These are phyloP conservation scores for Neostethus bicornis DNA, from an alignment of 2,797 vertebrate genomes.

Conservation along the genomic window DNA sequence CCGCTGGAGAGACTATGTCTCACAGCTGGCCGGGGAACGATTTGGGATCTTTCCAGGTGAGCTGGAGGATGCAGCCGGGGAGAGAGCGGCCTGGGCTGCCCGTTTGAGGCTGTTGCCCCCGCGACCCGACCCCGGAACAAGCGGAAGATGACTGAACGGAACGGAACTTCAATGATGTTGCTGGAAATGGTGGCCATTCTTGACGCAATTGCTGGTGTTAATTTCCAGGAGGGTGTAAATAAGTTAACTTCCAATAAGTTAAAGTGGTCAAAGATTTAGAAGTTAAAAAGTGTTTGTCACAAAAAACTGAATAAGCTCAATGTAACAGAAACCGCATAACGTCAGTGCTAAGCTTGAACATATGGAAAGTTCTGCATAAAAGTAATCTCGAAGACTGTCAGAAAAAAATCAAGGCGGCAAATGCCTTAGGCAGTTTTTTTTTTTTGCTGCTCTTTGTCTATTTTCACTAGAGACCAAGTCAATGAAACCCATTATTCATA, in stretches of 20 bases:
- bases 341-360: constrained; percentile 24
- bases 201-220: constrained; percentile 19
- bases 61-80: too few species aligned
- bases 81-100: too few species aligned
- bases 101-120: too few species aligned
- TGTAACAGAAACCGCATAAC: constrained; percentile 7
- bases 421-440: constrained; percentile 61
- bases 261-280: constrained; percentile 5
- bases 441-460: constrained; percentile 52
- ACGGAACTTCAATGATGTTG: constrained; percentile 46
- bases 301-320: background rate
- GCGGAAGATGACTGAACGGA: too few species aligned
- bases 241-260: constrained; percentile 22
- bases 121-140: too few species aligned
- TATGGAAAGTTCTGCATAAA: constrained; percentile 49
- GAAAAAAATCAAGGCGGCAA: constrained; percentile 9
- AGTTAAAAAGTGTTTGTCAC: constrained; percentile 9
- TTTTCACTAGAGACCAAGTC: constrained; percentile 64
- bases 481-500: constrained; percentile 79
- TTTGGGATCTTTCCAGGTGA: too few species aligned
- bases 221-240: constrained; percentile 31
- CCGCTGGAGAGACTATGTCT: too few species aligned
- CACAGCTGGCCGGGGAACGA: too few species aligned
- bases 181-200: constrained; percentile 23
- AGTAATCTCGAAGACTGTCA: constrained; percentile 66